Percentiles rank a stretch among this genome's conserved stretches.
Evolutionary conservation across 2,113 vertebrate genomes (phyloP).

Genomic region (Cheirogaleus medius): DNA sequence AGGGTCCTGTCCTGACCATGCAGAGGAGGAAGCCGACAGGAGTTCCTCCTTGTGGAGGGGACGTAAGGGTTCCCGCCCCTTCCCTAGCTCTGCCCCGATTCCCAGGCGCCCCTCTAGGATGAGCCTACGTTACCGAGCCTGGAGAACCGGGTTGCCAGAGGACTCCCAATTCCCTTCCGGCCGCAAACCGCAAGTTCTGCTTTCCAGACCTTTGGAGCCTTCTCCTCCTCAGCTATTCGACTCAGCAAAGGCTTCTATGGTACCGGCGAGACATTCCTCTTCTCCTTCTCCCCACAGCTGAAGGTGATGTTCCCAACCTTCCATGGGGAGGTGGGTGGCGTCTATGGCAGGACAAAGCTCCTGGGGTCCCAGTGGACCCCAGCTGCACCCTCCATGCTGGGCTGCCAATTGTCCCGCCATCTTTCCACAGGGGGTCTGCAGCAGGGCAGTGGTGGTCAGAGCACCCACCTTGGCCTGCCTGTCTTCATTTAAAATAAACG

Average conservation of each 20-base stretch:
- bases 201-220: slow-evolving; percentile 85
- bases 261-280: slow-evolving; percentile 87
- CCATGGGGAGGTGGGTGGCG: rapidly evolving
- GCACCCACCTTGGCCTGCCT: background rate
- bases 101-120: background rate
- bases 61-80: background rate
- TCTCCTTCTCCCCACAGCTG: slow-evolving; percentile 85
- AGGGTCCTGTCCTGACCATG: background rate
- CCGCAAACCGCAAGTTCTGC: background rate
- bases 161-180: background rate
- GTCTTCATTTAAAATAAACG: background rate
- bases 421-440: background rate
- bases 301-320: slow-evolving; percentile 81
- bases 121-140: background rate
- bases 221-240: slow-evolving; percentile 80
- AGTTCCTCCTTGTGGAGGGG: background rate
- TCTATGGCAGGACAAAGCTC: background rate
- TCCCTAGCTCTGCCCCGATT: background rate
- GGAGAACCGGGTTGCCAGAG: background rate
- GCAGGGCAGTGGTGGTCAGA: background rate
- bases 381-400: background rate
- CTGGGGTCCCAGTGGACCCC: background rate
- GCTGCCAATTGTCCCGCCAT: background rate
- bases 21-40: background rate
- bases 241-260: slow-evolving; percentile 85